Evolutionary conservation across 2,888 invertebrate genomes (phyloP).

Genomic region (Ceramica pisi): DNA sequence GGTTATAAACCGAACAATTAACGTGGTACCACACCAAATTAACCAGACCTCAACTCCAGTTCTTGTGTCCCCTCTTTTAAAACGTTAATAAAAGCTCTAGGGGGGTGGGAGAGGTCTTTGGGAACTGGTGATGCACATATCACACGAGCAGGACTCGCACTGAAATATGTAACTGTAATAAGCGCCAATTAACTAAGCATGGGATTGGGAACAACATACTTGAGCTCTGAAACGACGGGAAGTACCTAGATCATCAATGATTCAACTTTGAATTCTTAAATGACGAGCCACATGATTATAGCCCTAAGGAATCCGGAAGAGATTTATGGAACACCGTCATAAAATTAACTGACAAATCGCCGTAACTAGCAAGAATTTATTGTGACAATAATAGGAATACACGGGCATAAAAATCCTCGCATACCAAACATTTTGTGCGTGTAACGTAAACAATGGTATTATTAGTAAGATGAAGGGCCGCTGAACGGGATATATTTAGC

Average conservation of each 20-base stretch:
- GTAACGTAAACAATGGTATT: constrained; percentile 83
- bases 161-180: constrained; percentile 88
- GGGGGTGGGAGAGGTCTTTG: constrained; percentile 70
- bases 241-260: constrained; percentile 68
- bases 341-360: constrained; percentile 37
- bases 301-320: constrained; percentile 40
- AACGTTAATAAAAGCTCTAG: constrained; percentile 60
- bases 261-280: constrained; percentile 60
- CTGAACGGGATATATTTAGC: constrained; percentile 80
- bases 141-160: constrained; percentile 74
- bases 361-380: constrained; percentile 62
- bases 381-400: constrained; percentile 67
- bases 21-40: constrained; percentile 77
- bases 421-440: constrained; percentile 70
- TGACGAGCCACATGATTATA: constrained; percentile 43
- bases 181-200: constrained; percentile 88
- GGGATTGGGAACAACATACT: constrained; percentile 82
- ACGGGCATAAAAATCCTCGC: constrained; percentile 67
- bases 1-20: constrained; percentile 89
- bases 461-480: constrained; percentile 80
- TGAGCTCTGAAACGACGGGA: constrained; percentile 73
- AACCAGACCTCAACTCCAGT: constrained; percentile 74
- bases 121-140: constrained; percentile 76
- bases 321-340: constrained; percentile 20
- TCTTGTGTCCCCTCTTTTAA: constrained; percentile 59